These are phyloP conservation scores for Botia almorhae DNA, from an alignment of 2,797 vertebrate genomes.

Conservation along the genomic window DNA sequence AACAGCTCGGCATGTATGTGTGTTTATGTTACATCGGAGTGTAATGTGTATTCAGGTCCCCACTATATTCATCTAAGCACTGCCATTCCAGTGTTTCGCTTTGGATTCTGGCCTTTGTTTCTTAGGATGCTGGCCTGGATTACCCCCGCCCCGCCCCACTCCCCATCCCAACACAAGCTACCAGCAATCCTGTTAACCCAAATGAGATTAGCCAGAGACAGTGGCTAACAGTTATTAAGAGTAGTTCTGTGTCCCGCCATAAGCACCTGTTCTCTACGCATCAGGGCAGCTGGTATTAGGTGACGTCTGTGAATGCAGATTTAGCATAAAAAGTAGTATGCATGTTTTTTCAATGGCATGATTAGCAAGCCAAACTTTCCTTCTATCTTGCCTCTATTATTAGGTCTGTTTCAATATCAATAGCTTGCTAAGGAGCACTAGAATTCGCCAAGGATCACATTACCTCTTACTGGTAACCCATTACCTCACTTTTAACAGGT, in stretches of 20 bases:
- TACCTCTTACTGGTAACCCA: slow-evolving; percentile 19
- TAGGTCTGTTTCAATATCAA: no score
- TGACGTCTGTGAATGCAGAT: not conserved
- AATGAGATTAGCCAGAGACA: slow-evolving; percentile 73
- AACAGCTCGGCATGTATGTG: slow-evolving; percentile 20
- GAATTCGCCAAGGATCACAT: not conserved
- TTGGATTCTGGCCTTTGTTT: slow-evolving; percentile 29
- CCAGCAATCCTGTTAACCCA: slow-evolving; percentile 76
- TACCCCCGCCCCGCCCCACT: slow-evolving; percentile 60
- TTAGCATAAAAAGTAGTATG: no score
- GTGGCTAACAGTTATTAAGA: slow-evolving; percentile 70
- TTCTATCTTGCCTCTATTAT: not conserved
- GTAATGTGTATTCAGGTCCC: slow-evolving; percentile 12
- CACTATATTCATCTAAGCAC: not conserved
- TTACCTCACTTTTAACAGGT: slow-evolving; percentile 20
- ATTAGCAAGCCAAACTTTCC: not conserved
- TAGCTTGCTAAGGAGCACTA: slow-evolving; percentile 21
- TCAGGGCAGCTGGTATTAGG: slow-evolving; percentile 12
- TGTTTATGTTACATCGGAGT: slow-evolving; percentile 1
- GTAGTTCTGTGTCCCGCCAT: slow-evolving; percentile 45
- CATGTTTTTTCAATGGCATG: not conserved
- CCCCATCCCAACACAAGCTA: slow-evolving; percentile 57
- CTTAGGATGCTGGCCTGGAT: slow-evolving; percentile 17
- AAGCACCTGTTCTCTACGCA: slow-evolving; percentile 21
- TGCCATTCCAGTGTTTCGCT: slow-evolving; percentile 2